Base-by-base conservation (phyloP, 2,888 invertebrate genomes). In the Coleophora deauratella region DNA sequence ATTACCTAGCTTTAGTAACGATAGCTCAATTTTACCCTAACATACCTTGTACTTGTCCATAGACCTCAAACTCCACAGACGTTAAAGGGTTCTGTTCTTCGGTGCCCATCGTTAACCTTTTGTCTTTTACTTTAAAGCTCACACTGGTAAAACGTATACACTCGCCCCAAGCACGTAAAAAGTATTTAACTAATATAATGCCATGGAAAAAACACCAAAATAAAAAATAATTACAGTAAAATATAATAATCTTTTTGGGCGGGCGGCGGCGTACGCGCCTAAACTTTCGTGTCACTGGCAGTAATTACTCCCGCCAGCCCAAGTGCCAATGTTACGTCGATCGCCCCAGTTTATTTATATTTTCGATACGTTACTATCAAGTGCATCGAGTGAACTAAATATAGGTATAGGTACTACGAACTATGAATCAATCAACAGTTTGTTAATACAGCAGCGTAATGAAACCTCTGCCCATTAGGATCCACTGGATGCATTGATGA, bases 61-160 rank as follows among this genome's bases (percentile, higher is more conserved):
- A 95, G 44, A 96, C 95, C 79, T 96, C 96, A 67, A 96, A 96
- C 62, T 96, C 96, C 33, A 94, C 93, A 32, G 95, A 93, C 34
- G 93, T 90, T 52, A 93, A 80, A 42, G 88, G 86, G 58, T 88
- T 89, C 46, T 86, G 76, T 49, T 88, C 88, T 49, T 87, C 88
- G 36, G 84, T 73, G 51, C 88, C 88, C 90, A 90, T 90, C 27
- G 42, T 54, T 40, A 41, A 13, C 43, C 33, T 40, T 42, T 36
- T 31, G 3, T 6, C 21, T 21, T 21, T 21, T 21, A 6, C 21
- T 4, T 3, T 21, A 21, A 21, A 21, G 6, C 21, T 21, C 3
- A 21, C 3, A 6, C 21, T 4, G 21, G 6, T 6, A 21, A 3
- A 21, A 21, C n/a, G n/a, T n/a, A n/a, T n/a, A n/a, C 21, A 21